Conservation (phyloP, 2,888 invertebrate species). For the Acrobeloides nanus region DNA sequence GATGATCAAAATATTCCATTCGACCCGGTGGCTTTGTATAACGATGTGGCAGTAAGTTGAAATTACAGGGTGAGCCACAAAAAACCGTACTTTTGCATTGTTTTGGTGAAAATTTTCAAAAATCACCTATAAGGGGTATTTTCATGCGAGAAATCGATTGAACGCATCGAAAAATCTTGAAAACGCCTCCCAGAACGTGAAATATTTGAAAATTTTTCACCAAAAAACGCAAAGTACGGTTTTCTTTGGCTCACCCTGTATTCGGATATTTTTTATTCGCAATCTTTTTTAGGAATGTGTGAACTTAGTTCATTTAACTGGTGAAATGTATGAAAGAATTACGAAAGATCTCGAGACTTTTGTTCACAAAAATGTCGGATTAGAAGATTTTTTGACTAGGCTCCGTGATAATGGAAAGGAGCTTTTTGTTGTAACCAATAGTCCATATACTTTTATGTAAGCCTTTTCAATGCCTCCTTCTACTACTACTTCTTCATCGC, state of each 20-base stretch:
- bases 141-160: too few relatives aligned
- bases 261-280: constrained; percentile 1
- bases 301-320: constrained; percentile 27
- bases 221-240: too few relatives aligned
- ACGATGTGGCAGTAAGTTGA: constrained; percentile 74
- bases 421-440: constrained; percentile 89
- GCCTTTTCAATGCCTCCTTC: constrained; percentile 13
- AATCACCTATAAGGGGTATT: too few relatives aligned
- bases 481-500: too few relatives aligned
- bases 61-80: too few relatives aligned
- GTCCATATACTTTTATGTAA: constrained; percentile 84
- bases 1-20: constrained; percentile 79
- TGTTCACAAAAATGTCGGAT: constrained; percentile 55
- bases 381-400: constrained; percentile 70
- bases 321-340: constrained; percentile 37
- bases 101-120: too few relatives aligned
- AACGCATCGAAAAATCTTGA: too few relatives aligned
- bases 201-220: too few relatives aligned
- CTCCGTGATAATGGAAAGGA: constrained; percentile 72
- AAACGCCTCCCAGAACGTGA: too few relatives aligned
- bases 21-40: constrained; percentile 87
- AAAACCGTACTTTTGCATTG: too few relatives aligned
- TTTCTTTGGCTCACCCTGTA: too few relatives aligned
- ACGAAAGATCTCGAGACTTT: constrained; percentile 27
- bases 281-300: constrained; percentile 26